Percentiles rank a stretch among this genome's conserved stretches.
Conservation (phyloP, 1,140 invertebrate genomes). For the Brachystomella parvula region DNA sequence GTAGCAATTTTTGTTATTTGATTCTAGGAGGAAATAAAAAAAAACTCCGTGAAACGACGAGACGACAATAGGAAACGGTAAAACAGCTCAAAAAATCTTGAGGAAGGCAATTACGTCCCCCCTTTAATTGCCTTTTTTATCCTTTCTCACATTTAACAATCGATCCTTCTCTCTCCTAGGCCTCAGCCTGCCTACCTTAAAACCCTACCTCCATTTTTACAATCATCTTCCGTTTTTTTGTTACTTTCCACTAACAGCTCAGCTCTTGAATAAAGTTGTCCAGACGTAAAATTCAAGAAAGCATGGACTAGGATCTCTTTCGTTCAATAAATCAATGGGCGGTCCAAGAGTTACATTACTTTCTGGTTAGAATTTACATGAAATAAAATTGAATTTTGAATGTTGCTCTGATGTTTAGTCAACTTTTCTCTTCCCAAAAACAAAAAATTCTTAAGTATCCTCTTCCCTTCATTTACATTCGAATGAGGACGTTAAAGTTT, state of each 20-base stretch:
- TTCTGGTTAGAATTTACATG: no score
- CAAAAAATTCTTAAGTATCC: no score
- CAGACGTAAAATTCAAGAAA: not conserved
- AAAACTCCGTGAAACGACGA: not conserved
- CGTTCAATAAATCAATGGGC: conserved; percentile 11
- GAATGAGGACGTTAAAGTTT: conserved; percentile 4
- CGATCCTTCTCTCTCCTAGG: not conserved
- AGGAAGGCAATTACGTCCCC: conserved; percentile 34
- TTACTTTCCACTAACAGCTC: not conserved
- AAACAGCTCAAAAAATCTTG: not conserved
- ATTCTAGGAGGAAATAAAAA: not conserved
- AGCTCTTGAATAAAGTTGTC: not conserved
- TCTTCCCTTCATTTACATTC: conserved; percentile 5
- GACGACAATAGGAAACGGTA: not conserved
- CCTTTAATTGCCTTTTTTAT: conserved; percentile 39
- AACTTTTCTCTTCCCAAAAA: no score
- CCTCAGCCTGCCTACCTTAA: no score
- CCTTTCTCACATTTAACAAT: conserved; percentile 11
- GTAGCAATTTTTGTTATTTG: not conserved
- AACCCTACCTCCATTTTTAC: not conserved
- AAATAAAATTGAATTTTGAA: no score
- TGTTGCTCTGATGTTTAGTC: no score
- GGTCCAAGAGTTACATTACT: no score
- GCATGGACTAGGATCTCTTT: not conserved
- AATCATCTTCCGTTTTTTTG: not conserved